Base-by-base conservation (phyloP, 1,140 invertebrate species). In the Amphibalanus amphitrite region DNA sequence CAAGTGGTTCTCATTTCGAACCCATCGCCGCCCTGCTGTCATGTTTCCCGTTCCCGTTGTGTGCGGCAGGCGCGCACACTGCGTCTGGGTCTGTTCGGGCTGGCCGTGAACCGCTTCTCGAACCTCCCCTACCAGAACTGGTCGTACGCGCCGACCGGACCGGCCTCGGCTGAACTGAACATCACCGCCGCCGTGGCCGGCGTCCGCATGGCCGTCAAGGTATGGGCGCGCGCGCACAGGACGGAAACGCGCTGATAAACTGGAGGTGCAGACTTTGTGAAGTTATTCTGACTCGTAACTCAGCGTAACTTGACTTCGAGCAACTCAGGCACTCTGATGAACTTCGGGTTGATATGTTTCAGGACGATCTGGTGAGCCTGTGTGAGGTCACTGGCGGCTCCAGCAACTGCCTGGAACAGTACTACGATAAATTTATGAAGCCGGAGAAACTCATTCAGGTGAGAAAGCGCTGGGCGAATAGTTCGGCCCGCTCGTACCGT, bases 101-200 rank as follows among this genome's bases (percentile, higher is more conserved):
- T 93, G 68, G 90, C 88, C 0, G 82, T 85, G 0, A 85, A 87
- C 74, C 84, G 86, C 67, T 92, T 89, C 79, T 83, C 86, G 28
- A 92, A 92, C 79, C 81, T 93, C 73, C 90, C 91, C 0, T 92
- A 88, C 78, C 90, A 93, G 80, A 88, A 86, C 13, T 93, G 90
- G 89, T 90, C 93, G 77, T 75, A 92, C 1, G 87, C 85, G 74
- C 90, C 90, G 0, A 87, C 89, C 75, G 79, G 81, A n/a, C 81
- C 29, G 3, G 85, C 40, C 69, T 82, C 76, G 72, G 82, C 78
- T 74, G 29, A 71, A 28, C 82, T 89, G 10, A 84, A 80, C 72
- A 82, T 90, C 6, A 87, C 85, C 3, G 86, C 86, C 0, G 85
- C 88, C 0, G 84, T 88, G n/a, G 82, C 89, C 40, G 84, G 87